Conservation (phyloP, 2,113 vertebrate genomes). For the Plectropomus leopardus region DNA sequence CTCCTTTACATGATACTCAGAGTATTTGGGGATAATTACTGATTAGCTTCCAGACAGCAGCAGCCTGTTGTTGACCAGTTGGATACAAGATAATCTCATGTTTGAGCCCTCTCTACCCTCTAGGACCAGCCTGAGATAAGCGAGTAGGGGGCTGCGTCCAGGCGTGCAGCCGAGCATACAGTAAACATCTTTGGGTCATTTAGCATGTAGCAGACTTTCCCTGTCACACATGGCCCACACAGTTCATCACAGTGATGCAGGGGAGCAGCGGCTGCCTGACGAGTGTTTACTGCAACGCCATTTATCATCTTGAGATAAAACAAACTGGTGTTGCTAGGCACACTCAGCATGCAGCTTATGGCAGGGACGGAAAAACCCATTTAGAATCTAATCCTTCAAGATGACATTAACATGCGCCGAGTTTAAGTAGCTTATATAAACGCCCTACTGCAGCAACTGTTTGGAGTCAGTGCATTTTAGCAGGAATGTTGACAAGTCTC, state of each 20-base stretch:
- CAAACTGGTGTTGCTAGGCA: constrained; percentile 75
- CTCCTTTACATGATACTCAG: constrained; percentile 36
- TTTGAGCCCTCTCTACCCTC: constrained; percentile 41
- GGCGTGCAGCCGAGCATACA: background rate
- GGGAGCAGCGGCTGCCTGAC: constrained; percentile 48
- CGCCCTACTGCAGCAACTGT: constrained; percentile 68
- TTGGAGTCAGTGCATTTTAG: constrained; percentile 71
- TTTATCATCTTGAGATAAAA: constrained; percentile 72
- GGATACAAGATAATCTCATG: constrained; percentile 65
- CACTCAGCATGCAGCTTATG: constrained; percentile 75
- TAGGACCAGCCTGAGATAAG: constrained; percentile 8
- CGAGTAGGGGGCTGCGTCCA: constrained; percentile 1
- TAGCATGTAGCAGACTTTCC: constrained; percentile 1
- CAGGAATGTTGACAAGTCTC: constrained; percentile 71
- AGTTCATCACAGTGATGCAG: constrained; percentile 40
- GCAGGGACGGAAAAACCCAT: constrained; percentile 76
- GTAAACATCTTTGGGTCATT: constrained; percentile 20
- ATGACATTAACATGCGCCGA: constrained; percentile 82
- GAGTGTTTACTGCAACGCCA: constrained; percentile 31
- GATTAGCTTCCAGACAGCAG: constrained; percentile 55
- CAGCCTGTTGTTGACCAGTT: constrained; percentile 55
- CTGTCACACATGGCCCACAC: constrained; percentile 37
- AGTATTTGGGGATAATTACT: constrained; percentile 56
- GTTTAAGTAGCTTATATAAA: constrained; percentile 87
- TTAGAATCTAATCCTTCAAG: constrained; percentile 86